Evolutionary conservation across 2,113 vertebrate genomes (phyloP), one percentile per base, ranked within the genome.

Genomic region (Columbina picui): DNA sequence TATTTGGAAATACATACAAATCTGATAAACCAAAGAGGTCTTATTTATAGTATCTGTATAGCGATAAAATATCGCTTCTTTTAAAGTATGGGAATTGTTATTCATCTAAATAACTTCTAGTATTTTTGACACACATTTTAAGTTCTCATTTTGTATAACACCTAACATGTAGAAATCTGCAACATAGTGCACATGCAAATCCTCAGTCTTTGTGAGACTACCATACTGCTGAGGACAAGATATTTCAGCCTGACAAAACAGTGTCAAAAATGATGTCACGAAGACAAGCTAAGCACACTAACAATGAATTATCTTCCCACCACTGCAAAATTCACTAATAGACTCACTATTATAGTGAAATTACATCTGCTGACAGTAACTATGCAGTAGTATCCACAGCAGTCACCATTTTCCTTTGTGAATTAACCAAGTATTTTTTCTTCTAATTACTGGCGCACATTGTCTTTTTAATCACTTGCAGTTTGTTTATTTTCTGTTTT

Each of bases 221-320:
- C 68, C 71, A 92, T 67, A 89, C 56, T 87, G 83, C 87, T 95
- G 91, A 94, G 84, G 93, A 92, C 82, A 95, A 93, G 82, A 49
- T 87, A 93, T 93, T 95, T 94, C 61, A 87, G 85, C 74, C 90
- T 94, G 87, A 89, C 84, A 96, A 91, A 92, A 91, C 30, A 91
- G 61, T 27, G 4, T 89, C 81, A 92, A 89, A 71, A 94, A 73
- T 63, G 68, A 87, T 81, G 82, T 93, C 83, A 94, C 18, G 73
- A 88, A 80, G 36, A 88, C 80, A 91, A 87, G 71, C 60, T 59
- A 84, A 85, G 60, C 77, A 89, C 64, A 59, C 39, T 63, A 91
- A 91, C 77, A 92, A 91, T 79, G 61, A 94, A 82, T 68, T 94
- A 89, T 65, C 77, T 91, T 85, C 59, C 77, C 43, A 92, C 47